Base-by-base conservation (phyloP, 2,888 invertebrate species). In the Amphiduros pacificus region DNA sequence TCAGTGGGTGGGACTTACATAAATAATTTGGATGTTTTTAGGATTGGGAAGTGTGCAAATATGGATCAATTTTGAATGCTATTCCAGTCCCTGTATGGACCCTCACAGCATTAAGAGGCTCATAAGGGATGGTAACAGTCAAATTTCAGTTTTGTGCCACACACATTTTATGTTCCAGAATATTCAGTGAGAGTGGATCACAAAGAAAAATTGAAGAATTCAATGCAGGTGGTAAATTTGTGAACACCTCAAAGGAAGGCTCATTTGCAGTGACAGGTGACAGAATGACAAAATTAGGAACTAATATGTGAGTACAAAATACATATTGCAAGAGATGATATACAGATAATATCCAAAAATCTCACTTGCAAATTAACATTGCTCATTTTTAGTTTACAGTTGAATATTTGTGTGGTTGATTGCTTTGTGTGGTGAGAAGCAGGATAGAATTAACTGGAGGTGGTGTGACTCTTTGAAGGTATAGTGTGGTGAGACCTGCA, bases 281-380 rank as follows among this genome's bases (percentile, higher is more conserved):
- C 66, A 71, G 84, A 27, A 74, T 77, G n/a, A 82, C 79, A 2
- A 77, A 73, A 51, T 74, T 84, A 44, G 84, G 84, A 28, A 75
- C 75, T 31, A 84, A 84, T 72, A 83, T 84, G 82, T 84, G 71
- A 63, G 63, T 59, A 20, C n/a, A 11, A 11, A 36, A 36, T 17
- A 36, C 11, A 36, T 36, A 36, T 44, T 44, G 6, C 44, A 44
- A 22, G 44, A 14, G 14, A 9, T 14, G 14, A 36, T 36, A 36
- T 36, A 36, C 9, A 36, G 9, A 14, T 36, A 36, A 9, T 14
- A 14, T 36, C 17, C 9, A 36, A 14, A 14, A 36, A 14, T 36
- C 17, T 36, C n/a, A n/a, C n/a, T n/a, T n/a, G n/a, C n/a, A n/a
- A n/a, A n/a, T n/a, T n/a, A n/a, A n/a, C n/a, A n/a, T n/a, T n/a